These are phyloP conservation scores for Lumbricus terrestris DNA, from an alignment of 2,888 invertebrate species.

Conservation along the genomic window DNA sequence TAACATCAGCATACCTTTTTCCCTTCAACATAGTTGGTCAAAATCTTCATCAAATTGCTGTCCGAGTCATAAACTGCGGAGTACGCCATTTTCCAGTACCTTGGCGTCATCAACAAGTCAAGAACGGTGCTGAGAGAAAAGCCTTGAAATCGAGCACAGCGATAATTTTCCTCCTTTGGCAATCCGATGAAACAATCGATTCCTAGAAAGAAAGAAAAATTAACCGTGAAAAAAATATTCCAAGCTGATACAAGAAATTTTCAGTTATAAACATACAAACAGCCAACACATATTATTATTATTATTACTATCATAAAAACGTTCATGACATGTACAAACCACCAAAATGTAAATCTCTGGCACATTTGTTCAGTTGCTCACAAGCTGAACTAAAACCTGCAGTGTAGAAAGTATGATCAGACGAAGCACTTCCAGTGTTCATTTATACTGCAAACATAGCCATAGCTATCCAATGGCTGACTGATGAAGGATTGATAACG, in stretches of 20 bases:
- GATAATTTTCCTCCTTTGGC: conserved; percentile 44
- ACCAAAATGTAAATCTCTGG: too few relatives aligned
- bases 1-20: not conserved
- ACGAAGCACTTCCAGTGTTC: too few relatives aligned
- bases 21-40: not conserved
- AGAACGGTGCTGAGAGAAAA: conserved; percentile 21
- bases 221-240: not conserved
- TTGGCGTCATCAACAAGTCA: not conserved
- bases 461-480: too few relatives aligned
- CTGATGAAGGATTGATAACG: too few relatives aligned
- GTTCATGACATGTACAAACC: too few relatives aligned
- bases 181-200: conserved; percentile 53
- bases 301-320: not conserved
- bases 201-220: conserved; percentile 38
- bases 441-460: too few relatives aligned
- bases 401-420: too few relatives aligned
- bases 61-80: conserved; percentile 19
- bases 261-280: not conserved
- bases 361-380: too few relatives aligned
- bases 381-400: too few relatives aligned
- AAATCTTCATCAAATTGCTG: not conserved
- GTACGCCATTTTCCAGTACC: conserved; percentile 32
- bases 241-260: not conserved
- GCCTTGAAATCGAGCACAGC: conserved; percentile 39
- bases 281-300: not conserved